Base-by-base conservation (phyloP, 2,888 invertebrate species). In the Salpingus planirostris region DNA sequence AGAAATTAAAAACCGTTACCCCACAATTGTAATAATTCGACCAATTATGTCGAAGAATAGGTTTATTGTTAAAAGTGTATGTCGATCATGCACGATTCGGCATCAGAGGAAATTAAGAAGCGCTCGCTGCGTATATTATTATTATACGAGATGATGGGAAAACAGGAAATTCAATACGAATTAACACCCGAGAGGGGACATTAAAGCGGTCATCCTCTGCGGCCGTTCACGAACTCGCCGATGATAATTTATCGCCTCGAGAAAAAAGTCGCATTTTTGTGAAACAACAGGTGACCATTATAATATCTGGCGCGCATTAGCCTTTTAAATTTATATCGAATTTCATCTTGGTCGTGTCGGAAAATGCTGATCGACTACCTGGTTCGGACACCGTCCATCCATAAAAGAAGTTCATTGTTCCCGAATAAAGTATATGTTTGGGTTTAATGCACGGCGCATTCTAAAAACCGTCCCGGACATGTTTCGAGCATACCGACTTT, bases 281-380 rank as follows among this genome's bases (percentile, higher is more conserved):
- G 26, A 29, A 29, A 40, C 38, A 38, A 41, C 40, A 38, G 38
- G 37, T 41, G 40, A 41, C 31, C 31, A 32, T 35, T 31, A 38
- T 8, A n/a, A n/a, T n/a, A n/a, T n/a, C 18, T 15, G 22, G 10
- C 29, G 36, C 32, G 31, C 37, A 38, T 41, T 38, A 41, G 35
- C 34, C 38, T 38, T 35, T 38, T 34, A 35, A 41, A 34, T 38
- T 40, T 40, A 33, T 40, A 40, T 40, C 25, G 36, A 37, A 40
- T 40, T 40, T 40, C 40, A 40, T 40, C 40, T 37, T 40, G 33
- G 24, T 18, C 5, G n/a, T n/a, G n/a, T n/a, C 24, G 29, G 40
- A 34, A 37, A 37, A 40, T 36, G 36, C 38, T 36, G 40, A 40
- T 33, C 33, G 36, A 38, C 33, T 29, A 36, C 36, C 18, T 36